These are phyloP conservation scores for Myiopsitta monachus DNA, from an alignment of 2,113 vertebrate species.

Conservation along the genomic window DNA sequence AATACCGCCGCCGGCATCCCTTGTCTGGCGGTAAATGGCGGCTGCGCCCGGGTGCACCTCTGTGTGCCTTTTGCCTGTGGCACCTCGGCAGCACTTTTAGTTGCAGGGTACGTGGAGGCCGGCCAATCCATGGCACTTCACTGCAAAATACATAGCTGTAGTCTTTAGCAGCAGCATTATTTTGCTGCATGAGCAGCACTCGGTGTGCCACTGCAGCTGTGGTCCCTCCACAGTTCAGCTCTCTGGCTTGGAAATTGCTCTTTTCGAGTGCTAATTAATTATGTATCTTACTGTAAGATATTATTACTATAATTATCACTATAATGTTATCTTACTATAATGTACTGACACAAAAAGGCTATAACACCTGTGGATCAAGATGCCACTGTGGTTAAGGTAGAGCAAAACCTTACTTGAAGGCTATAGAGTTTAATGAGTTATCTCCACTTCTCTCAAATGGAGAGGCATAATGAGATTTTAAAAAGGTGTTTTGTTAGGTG, in stretches of 20 bases:
- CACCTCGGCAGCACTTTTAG: background rate
- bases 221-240: background rate
- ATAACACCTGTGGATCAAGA: rapidly evolving
- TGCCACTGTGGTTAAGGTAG: background rate
- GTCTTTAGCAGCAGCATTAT: background rate
- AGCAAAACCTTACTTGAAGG: background rate
- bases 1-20: background rate
- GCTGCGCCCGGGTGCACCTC: rapidly evolving
- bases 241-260: background rate
- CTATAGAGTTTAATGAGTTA: background rate
- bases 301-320: too few species aligned
- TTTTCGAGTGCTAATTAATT: background rate
- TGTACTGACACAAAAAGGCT: background rate
- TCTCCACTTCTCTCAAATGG: background rate
- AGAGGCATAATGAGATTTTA: background rate
- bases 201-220: background rate
- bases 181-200: background rate
- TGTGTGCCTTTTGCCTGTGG: background rate
- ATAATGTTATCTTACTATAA: background rate
- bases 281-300: background rate
- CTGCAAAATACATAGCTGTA: background rate
- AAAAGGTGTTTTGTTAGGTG: background rate
- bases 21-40: rapidly evolving
- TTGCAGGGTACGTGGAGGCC: background rate
- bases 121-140: background rate